These are phyloP conservation scores for Upupa epops DNA, from an alignment of 2,113 vertebrate species.

Conservation along the genomic window DNA sequence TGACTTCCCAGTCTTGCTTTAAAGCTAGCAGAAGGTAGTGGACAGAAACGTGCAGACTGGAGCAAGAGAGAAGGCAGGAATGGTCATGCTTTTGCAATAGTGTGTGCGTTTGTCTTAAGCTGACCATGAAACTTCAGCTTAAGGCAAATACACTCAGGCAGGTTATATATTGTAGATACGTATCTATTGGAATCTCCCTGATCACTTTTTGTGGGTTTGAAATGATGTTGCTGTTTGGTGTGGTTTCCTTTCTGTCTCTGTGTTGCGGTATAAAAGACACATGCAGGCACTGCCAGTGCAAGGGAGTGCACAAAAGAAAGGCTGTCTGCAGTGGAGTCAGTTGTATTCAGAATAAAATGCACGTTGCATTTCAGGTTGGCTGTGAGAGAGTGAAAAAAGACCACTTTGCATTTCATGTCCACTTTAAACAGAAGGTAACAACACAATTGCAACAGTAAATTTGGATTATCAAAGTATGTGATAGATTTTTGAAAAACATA, in stretches of 20 bases:
- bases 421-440: neutral
- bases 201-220: neutral
- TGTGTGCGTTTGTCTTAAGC: neutral
- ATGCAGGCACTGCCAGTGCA: neutral
- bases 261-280: neutral
- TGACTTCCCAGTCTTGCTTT: neutral
- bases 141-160: neutral
- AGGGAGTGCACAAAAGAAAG: neutral
- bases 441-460: neutral
- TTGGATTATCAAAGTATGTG: neutral
- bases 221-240: neutral
- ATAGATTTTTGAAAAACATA: neutral
- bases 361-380: neutral
- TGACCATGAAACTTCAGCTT: neutral
- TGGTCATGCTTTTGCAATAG: neutral
- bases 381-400: neutral
- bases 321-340: neutral
- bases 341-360: neutral
- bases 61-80: neutral
- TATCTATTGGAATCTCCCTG: neutral
- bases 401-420: neutral
- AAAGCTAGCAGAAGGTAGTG: neutral
- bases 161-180: neutral
- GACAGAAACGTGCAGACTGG: neutral
- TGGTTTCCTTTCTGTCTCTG: neutral